Evolutionary conservation across 2,797 vertebrate genomes (phyloP).

Genomic region (Pempheris klunzingeri): DNA sequence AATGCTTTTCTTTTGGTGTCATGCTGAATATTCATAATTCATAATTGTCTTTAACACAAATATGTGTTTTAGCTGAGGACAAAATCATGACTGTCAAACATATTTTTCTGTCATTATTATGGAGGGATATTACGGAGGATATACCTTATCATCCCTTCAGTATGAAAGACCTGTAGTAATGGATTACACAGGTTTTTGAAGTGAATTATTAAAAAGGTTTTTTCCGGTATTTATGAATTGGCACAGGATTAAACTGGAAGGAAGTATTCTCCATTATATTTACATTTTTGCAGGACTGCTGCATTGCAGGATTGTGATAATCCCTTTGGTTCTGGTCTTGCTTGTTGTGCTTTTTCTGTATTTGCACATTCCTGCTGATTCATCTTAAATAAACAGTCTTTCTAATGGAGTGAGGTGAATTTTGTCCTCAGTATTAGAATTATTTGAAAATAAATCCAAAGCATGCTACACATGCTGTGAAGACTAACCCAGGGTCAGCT

Average conservation of each 20-base stretch:
- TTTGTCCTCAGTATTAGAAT: background rate
- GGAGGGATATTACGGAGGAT: conserved; percentile 35
- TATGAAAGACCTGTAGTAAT: conserved; percentile 52
- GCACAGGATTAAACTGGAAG: conserved; percentile 55
- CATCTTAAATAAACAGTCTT: background rate
- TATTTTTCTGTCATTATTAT: conserved; percentile 44
- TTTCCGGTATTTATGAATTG: conserved; percentile 55
- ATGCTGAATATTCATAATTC: conserved; percentile 38
- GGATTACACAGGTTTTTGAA: conserved; percentile 59
- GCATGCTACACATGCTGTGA: background rate
- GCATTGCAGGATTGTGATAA: conserved; percentile 50
- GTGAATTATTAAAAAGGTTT: conserved; percentile 47
- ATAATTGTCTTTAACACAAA: conserved; percentile 10
- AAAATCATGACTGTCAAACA: conserved; percentile 24
- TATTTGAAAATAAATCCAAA: background rate
- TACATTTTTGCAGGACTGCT: conserved; percentile 47
- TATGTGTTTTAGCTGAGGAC: conserved; percentile 28
- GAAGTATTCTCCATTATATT: conserved; percentile 38
- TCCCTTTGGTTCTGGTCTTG: conserved; percentile 53
- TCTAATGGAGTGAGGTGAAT: background rate
- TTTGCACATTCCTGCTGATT: conserved; percentile 11
- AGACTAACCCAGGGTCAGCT: background rate
- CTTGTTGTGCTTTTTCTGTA: conserved; percentile 10
- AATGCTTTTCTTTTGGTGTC: conserved; percentile 36
- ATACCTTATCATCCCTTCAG: conserved; percentile 24